Conservation (phyloP, 1,140 invertebrate species). For the Drosophila ficusphila region DNA sequence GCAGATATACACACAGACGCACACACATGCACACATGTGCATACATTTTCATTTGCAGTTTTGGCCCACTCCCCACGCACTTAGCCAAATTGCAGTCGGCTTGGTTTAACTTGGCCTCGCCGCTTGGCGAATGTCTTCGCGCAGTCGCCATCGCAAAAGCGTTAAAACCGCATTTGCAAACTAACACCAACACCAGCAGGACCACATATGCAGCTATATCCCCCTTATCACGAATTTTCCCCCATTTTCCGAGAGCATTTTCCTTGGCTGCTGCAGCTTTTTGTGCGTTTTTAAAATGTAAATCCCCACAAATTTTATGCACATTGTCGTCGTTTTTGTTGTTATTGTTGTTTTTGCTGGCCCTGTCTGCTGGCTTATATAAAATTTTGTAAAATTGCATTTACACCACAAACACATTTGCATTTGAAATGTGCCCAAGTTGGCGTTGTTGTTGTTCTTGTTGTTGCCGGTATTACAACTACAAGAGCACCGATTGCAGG, state of each 20-base stretch:
- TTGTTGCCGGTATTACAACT: conserved; percentile 54
- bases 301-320: conserved; percentile 79
- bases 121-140: conserved; percentile 71
- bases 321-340: conserved; percentile 37
- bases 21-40: conserved; percentile 16
- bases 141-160: conserved; percentile 65
- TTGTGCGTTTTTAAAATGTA: conserved; percentile 76
- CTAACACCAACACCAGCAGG: conserved; percentile 46
- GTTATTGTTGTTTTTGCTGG: not conserved
- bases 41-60: conserved; percentile 70
- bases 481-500: conserved; percentile 62
- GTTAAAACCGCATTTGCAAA: conserved; percentile 79
- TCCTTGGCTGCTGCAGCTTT: conserved; percentile 24
- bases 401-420: conserved; percentile 83
- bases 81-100: conserved; percentile 77
- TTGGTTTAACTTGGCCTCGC: conserved; percentile 47
- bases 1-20: conserved; percentile 17
- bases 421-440: conserved; percentile 68
- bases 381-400: conserved; percentile 83
- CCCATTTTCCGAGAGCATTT: not conserved
- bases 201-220: conserved; percentile 10
- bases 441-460: conserved; percentile 15
- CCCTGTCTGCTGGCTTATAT: conserved; percentile 63
- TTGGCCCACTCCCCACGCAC: conserved; percentile 53
- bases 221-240: not conserved